Base-by-base conservation (phyloP, 2,797 vertebrate species). In the Spheniscus humboldti region DNA sequence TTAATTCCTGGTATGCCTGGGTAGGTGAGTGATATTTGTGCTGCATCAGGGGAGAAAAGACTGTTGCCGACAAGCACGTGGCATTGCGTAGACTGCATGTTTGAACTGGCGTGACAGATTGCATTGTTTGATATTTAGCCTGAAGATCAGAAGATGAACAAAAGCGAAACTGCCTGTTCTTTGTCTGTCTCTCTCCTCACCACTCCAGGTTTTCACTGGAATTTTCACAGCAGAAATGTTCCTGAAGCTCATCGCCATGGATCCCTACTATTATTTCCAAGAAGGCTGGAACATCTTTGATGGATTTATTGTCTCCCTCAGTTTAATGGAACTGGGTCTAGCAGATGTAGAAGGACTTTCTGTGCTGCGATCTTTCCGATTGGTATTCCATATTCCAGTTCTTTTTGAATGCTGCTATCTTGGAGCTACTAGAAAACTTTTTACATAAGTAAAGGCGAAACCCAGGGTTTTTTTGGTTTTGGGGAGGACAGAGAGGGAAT, bases 201-300 rank as follows among this genome's bases (percentile, higher is more conserved):
- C 91, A 4, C 79, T 92, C 18, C 96, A 99, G 99, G 99, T 99
- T 95, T 99, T 99, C 98, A 99, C 99, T 15, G 99, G 99, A n/a
- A 99, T 99, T 98, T 99, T 99, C 97, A 99, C 99, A 47, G 99
- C 98, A 6, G 99, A 99, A 98, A 99, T 99, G 99, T 99, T 99
- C 97, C 98, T 99, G 89, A 99, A 99, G 97, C 98, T 99, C 77
- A 96, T 99, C 68, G 99, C 99, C 72, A 99, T 99, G 99, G 99
- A 99, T 97, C 99, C 99, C 15, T 99, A 99, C 97, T 99, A 99
- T 98, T 99, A 99, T 97, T 99, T 99, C 96, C 99, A 99, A 95
- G 99, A 99, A 96, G 99, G 99, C 89, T 99, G 99, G 99, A 99
- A 99, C 98, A 99, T 99, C 97, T 99, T 99, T 96, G 99, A 99